phyloP scores from a whole-genome alignment of 2,113 vertebrate species.

The Tonatia bakeri region DNA sequence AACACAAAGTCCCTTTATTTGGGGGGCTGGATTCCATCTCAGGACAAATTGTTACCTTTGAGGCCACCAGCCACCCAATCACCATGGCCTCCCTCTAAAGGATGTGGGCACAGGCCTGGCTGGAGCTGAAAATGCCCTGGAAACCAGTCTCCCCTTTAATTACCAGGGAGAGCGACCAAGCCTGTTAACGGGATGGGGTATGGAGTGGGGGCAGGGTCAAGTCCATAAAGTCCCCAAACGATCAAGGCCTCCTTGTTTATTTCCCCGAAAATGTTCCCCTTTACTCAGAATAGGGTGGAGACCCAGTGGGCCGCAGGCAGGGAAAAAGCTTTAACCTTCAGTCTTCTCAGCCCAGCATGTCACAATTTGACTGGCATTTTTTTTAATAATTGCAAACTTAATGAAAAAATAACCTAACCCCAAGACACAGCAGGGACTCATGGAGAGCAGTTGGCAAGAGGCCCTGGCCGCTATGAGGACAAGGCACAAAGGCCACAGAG shows the following conservation, averaged over 20 bases:
- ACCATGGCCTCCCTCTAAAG: conserved; percentile 32
- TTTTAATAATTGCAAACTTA: conserved; percentile 72
- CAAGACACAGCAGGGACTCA: conserved; percentile 34
- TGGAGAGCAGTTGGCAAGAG: not conserved
- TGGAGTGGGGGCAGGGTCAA: conserved; percentile 42
- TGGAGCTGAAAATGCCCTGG: conserved; percentile 47
- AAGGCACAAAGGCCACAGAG: not conserved
- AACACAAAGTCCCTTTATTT: conserved; percentile 53
- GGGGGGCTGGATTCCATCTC: conserved; percentile 30
- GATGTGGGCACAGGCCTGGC: conserved; percentile 41
- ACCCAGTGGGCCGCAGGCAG: conserved; percentile 57
- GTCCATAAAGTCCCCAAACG: conserved; percentile 56
- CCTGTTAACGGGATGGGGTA: conserved; percentile 6
- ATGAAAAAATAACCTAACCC: conserved; percentile 72
- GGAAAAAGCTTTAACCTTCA: conserved; percentile 67
- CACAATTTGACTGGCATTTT: conserved; percentile 62
- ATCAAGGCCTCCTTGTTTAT: conserved; percentile 63
- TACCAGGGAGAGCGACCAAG: conserved; percentile 37
- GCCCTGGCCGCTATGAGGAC: not conserved
- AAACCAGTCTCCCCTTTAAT: conserved; percentile 61
- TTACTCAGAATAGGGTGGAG: conserved; percentile 65
- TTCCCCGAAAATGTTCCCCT: conserved; percentile 63
- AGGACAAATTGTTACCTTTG: conserved; percentile 57
- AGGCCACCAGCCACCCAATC: conserved; percentile 42
- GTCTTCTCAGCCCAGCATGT: conserved; percentile 3